Evolutionary conservation across 2,797 vertebrate genomes (phyloP).

Genomic region (Huso huso): DNA sequence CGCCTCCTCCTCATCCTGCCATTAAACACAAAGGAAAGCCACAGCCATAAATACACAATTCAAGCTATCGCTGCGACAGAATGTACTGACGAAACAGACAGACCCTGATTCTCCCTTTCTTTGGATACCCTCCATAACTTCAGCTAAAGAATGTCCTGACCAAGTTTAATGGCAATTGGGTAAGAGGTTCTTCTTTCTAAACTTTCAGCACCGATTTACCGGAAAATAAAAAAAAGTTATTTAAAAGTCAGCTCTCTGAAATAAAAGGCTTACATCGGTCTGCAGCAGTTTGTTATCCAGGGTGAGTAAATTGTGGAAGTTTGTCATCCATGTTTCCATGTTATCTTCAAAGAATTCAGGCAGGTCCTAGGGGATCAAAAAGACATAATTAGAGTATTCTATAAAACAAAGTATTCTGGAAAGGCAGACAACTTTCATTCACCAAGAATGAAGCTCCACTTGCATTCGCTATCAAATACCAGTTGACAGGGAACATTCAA

Average conservation of each 20-base stretch:
- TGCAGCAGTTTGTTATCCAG: constrained; percentile 96
- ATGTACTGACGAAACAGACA: background rate
- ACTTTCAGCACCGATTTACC: background rate
- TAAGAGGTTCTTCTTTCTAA: too few species aligned
- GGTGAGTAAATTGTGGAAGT: constrained; percentile 90
- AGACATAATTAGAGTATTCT: background rate
- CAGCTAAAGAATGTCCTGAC: too few species aligned
- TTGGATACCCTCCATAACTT: too few species aligned
- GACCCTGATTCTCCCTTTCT: too few species aligned
- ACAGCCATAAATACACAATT: background rate
- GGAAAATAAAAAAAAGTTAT: background rate
- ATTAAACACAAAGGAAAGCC: constrained; percentile 35
- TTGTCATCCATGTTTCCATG: constrained; percentile 99
- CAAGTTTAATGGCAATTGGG: too few species aligned
- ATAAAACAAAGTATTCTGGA: too few species aligned
- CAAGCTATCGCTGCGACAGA: constrained; percentile 1
- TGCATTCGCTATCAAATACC: background rate
- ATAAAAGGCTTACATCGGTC: constrained; percentile 78
- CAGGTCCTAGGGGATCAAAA: constrained; percentile 69
- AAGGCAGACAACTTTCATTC: background rate
- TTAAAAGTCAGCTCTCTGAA: constrained; percentile 2
- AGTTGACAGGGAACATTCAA: too few species aligned
- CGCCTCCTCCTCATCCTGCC: constrained; percentile 93
- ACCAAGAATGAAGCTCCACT: too few species aligned
- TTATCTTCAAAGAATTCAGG: constrained; percentile 99